Base-by-base conservation (phyloP, 1,140 invertebrate species). In the Diorhabda sublineata region DNA sequence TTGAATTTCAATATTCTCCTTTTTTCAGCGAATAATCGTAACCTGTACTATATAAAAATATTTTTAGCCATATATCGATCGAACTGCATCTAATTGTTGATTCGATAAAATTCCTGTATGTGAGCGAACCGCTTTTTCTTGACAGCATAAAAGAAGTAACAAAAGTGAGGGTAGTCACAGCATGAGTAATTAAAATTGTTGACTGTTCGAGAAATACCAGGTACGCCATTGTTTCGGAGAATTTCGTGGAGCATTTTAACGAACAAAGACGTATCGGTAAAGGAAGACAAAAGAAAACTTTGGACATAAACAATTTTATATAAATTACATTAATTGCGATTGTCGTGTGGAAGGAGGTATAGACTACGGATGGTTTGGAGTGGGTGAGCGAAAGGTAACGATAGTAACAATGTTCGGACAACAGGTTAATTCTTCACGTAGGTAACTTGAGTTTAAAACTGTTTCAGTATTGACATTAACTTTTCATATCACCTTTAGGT, bases 171-270 rank as follows among this genome's bases (percentile, higher is more conserved):
- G 47, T 52, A 52, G 47, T 4, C 47, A 52, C 47, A 44, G 61
- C 44, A 41, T 7, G 52, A 57, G 42, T 43, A 65, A 65, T 65
- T 65, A 65, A 65, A 65, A 65, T 65, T 65, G 64, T 65, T 65
- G 43, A 57, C 56, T 65, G 64, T 65, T 65, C 64, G 47, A 65
- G 64, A 65, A 65, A 65, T 65, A 65, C 64, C 42, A 57, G 47
- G 56, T 65, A 43, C 64, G 64, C 64, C 64, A 65, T 65, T 65
- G 64, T 65, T 65, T 65, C 64, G 64, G 64, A 41, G 64, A 65
- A 65, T 65, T 65, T 65, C 47, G 64, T 62, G 4, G 45, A 65
- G 64, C 64, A 58, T 58, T 65, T 8, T 65, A 6, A 52, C 6
- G n/a, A 6, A 8, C 47, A 52, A 52, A 52, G 47, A 52, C 47